Base-by-base conservation (phyloP, 1,140 invertebrate species). In the Andricus grossulariae region DNA sequence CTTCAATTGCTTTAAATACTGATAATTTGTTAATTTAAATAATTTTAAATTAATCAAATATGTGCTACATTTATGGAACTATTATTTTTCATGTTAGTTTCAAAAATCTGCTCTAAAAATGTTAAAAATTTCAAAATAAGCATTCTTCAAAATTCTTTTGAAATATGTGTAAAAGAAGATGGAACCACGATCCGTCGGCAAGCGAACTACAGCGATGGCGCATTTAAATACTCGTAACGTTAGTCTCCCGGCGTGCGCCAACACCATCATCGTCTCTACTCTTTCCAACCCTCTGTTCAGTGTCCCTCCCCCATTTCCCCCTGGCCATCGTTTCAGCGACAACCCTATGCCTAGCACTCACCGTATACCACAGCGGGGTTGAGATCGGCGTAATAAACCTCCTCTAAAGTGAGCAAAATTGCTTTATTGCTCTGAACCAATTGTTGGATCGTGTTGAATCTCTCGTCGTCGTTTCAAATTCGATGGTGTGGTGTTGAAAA, bases 141-240 rank as follows among this genome's bases (percentile, higher is more conserved):
- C 7, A 45, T 45, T 10, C 39, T 10, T 45, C 39, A 45, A 45
- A 45, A 7, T 45, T 45, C 1, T 45, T 11, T 45, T 45, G 39
- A 45, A 45, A 45, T 45, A 45, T 45, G 39, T 45, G 39, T 8
- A 10, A 1, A 45, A 45, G 39, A 45, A 45, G 39, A 10, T 45
- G 39, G 39, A 45, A 11, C 39, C 60, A 76, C 77, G 78, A 79
- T 83, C 84, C 86, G 87, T 86, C 85, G 84, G 85, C 83, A 80
- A 81, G 80, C 82, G 85, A 81, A 74, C 0, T 8, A 45, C 60
- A 66, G 60, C 2, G 39, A 45, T 45, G 60, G 60, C 60, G 60
- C 32, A 66, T 66, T 66, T 66, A 66, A 66, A 66, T 66, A 10
- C 25, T 66, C 60, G 32, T 66, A 66, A 66, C 60, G 60, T 66